Conservation (phyloP, 1,140 invertebrate genomes). For the Drosophila serrata region DNA sequence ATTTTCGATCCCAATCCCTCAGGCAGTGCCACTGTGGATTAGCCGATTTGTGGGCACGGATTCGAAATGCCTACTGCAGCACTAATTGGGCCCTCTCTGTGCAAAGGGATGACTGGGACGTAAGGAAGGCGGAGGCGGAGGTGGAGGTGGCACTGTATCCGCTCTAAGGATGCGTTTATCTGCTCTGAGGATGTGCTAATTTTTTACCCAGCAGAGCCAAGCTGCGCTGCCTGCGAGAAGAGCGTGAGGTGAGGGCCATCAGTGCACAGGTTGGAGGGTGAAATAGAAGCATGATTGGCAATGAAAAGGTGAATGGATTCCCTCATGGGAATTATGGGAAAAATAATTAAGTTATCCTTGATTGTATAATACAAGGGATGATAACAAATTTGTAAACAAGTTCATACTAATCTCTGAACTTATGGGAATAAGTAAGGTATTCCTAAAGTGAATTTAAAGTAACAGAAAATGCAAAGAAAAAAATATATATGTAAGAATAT, state of each 20-base stretch:
- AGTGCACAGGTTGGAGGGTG: slow-evolving; percentile 23
- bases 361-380: background rate
- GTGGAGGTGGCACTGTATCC: slow-evolving; percentile 8
- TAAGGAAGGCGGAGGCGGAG: background rate
- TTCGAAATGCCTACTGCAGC: slow-evolving; percentile 76
- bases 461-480: background rate
- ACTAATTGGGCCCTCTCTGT: slow-evolving; percentile 65
- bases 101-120: slow-evolving; percentile 6
- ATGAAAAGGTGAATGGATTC: background rate
- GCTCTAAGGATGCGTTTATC: slow-evolving; percentile 36
- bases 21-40: slow-evolving; percentile 64
- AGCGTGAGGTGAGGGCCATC: slow-evolving; percentile 13
- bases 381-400: too few species aligned
- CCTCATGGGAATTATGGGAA: background rate
- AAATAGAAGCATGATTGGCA: slow-evolving; percentile 12
- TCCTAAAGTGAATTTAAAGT: too few species aligned
- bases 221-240: background rate
- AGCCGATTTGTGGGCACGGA: slow-evolving; percentile 73
- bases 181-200: slow-evolving; percentile 74
- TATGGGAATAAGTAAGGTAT: background rate
- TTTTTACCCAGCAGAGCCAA: slow-evolving; percentile 61
- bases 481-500: background rate
- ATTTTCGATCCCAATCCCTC: background rate
- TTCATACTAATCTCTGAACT: background rate
- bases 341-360: background rate